These are phyloP conservation scores for Phenganax marumi DNA, from an alignment of 92 coral and sea anemone species.

Conservation along the genomic window DNA sequence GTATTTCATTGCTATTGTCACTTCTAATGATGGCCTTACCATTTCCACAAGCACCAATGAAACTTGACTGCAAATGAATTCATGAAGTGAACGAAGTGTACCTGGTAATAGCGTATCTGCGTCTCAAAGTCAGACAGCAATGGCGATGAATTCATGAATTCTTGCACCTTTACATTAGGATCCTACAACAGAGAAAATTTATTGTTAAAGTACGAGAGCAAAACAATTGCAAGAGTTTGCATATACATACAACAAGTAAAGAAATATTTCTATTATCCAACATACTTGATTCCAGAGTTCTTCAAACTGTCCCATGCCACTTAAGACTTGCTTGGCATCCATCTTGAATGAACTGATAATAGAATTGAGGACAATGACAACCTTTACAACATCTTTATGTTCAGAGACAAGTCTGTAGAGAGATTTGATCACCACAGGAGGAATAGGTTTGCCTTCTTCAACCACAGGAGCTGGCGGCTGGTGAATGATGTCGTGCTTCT, in stretches of 20 bases:
- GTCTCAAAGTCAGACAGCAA: constrained; percentile 95
- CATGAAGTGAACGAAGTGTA: neutral
- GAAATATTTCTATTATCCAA: neutral
- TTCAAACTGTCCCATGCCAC: constrained; percentile 88
- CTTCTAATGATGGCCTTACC: neutral
- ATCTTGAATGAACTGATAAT: constrained; percentile 92
- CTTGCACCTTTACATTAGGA: constrained; percentile 85
- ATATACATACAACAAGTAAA: neutral
- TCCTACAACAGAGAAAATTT: constrained; percentile 57
- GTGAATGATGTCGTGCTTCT: constrained; percentile 81
- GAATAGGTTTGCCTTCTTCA: constrained; percentile 94
- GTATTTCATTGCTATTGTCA: neutral
- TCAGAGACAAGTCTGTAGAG: constrained; percentile 94
- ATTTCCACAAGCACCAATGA: neutral
- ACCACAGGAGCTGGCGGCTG: constrained; percentile 92
- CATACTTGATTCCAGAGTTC: constrained; percentile 93
- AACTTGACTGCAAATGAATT: neutral
- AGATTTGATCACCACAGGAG: constrained; percentile 83
- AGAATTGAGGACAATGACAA: constrained; percentile 83
- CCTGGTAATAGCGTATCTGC: constrained; percentile 93
- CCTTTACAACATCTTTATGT: constrained; percentile 93
- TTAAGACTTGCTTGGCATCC: constrained; percentile 81
- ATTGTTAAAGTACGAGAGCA: neutral
- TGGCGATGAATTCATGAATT: constrained; percentile 87
- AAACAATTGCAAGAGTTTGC: neutral